Conservation (phyloP, 2,113 vertebrate genomes). For the Xiphophorus couchianus region DNA sequence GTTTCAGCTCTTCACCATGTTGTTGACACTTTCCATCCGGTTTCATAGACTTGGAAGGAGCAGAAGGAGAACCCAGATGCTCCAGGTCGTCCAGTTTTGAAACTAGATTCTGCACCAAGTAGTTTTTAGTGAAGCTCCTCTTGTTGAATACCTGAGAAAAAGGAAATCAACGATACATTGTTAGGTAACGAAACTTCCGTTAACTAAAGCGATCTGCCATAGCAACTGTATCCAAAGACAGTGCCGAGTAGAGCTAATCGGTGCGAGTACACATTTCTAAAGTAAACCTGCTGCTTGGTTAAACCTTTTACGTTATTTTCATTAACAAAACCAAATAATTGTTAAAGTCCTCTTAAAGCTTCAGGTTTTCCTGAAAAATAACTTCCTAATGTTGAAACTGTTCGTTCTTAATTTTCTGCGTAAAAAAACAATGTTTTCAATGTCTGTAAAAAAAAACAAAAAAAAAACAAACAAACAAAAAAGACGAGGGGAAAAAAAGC, state of each 20-base stretch:
- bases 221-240: slow-evolving; percentile 8
- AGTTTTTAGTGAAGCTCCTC: slow-evolving; percentile 82
- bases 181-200: neutral
- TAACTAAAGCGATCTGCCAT: slow-evolving; percentile 18
- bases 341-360: neutral
- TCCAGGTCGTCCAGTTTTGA: slow-evolving; percentile 79
- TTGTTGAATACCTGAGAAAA: slow-evolving; percentile 77
- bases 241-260: slow-evolving; percentile 11
- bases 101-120: slow-evolving; percentile 81
- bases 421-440: neutral
- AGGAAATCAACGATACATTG: neutral
- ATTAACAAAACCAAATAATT: neutral
- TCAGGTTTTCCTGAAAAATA: neutral
- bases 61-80: slow-evolving; percentile 60
- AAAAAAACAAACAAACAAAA: too few species aligned
- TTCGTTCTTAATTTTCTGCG: neutral
- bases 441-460: neutral
- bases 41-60: slow-evolving; percentile 63
- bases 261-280: neutral
- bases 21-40: slow-evolving; percentile 75
- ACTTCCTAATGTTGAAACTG: neutral
- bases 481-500: neutral
- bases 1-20: slow-evolving; percentile 81
- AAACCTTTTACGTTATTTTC: neutral
- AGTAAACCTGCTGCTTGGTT: neutral